Evolutionary conservation across 2,888 invertebrate species (phyloP).

Genomic region (Anagyrus pseudococci): DNA sequence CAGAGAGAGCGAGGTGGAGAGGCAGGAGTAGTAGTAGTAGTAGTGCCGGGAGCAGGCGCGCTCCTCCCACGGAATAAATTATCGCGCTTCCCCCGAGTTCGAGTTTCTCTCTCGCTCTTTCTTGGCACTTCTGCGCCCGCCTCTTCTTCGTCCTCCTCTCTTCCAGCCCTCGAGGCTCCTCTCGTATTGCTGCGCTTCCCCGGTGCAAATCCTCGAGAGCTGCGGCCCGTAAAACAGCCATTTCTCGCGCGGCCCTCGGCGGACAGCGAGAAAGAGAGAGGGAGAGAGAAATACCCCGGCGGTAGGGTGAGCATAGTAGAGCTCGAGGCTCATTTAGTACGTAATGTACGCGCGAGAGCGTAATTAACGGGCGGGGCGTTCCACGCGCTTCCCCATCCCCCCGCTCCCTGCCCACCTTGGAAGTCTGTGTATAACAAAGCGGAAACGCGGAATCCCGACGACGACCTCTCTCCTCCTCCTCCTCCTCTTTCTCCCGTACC

Average conservation of each 20-base stretch:
- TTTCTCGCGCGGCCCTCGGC: conserved; percentile 37
- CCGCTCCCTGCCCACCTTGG: conserved; percentile 22
- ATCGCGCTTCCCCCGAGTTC: neutral
- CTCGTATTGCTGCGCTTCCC: too few species aligned
- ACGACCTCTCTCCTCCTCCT: conserved; percentile 22
- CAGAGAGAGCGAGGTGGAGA: neutral
- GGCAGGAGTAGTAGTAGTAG: too few species aligned
- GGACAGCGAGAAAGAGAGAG: conserved; percentile 9
- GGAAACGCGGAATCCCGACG: conserved; percentile 46
- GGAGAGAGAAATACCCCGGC: neutral
- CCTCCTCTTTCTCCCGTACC: conserved; percentile 21
- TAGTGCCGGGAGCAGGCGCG: too few species aligned
- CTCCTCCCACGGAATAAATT: conserved; percentile 25
- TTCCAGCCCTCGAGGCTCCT: too few species aligned
- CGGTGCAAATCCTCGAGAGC: conserved; percentile 28
- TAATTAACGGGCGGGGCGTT: conserved; percentile 54
- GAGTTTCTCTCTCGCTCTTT: conserved; percentile 15
- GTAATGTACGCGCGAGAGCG: conserved; percentile 52
- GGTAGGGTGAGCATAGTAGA: too few species aligned
- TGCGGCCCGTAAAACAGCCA: conserved; percentile 29
- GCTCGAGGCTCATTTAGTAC: conserved; percentile 43
- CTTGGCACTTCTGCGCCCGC: neutral
- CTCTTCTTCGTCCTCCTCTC: too few species aligned
- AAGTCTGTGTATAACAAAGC: conserved; percentile 49
- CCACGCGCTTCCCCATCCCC: conserved; percentile 41